A percentile compares a stretch with the other conserved stretches of the same genome.
phyloP scores from a whole-genome alignment of 2,888 invertebrate genomes.

The Cephus pulcher region DNA sequence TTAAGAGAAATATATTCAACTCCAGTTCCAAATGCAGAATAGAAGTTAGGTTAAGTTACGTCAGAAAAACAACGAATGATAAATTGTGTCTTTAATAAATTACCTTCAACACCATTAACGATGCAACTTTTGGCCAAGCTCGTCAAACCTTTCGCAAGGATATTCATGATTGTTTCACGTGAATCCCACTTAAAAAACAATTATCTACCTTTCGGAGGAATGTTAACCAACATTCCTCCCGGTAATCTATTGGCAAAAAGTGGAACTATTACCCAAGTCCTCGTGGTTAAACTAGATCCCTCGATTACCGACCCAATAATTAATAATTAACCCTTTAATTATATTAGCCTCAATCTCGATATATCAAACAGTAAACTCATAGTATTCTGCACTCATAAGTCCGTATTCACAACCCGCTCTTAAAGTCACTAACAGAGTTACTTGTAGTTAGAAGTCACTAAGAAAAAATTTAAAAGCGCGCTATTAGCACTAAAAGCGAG shows the following conservation, averaged over 20 bases:
- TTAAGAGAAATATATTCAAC: background rate
- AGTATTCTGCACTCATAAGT: background rate
- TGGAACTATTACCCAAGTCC: background rate
- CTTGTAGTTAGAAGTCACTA: no score
- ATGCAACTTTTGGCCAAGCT: conserved; percentile 38
- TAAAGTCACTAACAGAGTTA: no score
- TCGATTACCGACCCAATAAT: background rate
- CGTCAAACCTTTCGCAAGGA: conserved; percentile 38
- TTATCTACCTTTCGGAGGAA: conserved; percentile 3
- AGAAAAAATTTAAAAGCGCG: no score
- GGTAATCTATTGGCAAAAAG: background rate
- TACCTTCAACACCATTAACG: conserved; percentile 45
- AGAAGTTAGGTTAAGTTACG: background rate
- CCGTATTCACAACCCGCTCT: no score
- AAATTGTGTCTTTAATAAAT: background rate
- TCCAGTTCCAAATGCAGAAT: background rate
- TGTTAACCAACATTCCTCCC: conserved; percentile 4
- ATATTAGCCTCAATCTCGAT: background rate
- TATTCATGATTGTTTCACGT: conserved; percentile 42
- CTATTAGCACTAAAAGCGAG: no score
- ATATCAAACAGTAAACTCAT: background rate
- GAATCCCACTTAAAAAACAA: conserved; percentile 7
- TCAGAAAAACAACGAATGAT: background rate
- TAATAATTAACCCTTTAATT: background rate
- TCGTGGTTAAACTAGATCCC: background rate